Conservation (phyloP, 2,113 vertebrate species). For the Anseranas semipalmata region DNA sequence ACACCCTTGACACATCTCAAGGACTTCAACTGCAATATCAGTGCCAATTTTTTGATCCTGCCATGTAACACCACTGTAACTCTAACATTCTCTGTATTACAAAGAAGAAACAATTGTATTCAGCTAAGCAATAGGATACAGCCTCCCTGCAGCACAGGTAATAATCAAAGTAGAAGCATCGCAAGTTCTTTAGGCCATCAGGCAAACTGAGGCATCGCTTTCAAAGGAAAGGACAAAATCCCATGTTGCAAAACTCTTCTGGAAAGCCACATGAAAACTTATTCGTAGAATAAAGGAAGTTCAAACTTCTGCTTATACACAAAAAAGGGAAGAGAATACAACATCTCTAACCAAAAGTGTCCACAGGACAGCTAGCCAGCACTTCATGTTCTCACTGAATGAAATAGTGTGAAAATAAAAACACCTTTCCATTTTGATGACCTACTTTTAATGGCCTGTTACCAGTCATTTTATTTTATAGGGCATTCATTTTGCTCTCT, state of each 20-base stretch:
- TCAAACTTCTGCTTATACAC: neutral
- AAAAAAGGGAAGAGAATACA: neutral
- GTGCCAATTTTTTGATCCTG: neutral
- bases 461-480: neutral
- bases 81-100: neutral
- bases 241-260: neutral
- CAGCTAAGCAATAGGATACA: neutral
- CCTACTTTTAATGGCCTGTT: neutral
- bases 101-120: neutral
- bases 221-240: neutral
- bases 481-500: neutral
- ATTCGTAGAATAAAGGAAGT: slow-evolving; percentile 22
- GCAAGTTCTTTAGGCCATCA: neutral
- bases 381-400: neutral
- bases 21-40: neutral
- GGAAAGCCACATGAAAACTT: neutral
- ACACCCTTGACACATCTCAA: neutral
- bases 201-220: neutral
- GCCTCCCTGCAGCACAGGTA: neutral
- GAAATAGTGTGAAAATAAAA: neutral
- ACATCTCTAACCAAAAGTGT: neutral
- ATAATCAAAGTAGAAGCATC: neutral
- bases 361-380: neutral
- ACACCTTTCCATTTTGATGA: neutral
- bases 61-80: accelerated